Evolutionary conservation across 2,888 invertebrate genomes (phyloP).

Genomic region (Sycophila texana): DNA sequence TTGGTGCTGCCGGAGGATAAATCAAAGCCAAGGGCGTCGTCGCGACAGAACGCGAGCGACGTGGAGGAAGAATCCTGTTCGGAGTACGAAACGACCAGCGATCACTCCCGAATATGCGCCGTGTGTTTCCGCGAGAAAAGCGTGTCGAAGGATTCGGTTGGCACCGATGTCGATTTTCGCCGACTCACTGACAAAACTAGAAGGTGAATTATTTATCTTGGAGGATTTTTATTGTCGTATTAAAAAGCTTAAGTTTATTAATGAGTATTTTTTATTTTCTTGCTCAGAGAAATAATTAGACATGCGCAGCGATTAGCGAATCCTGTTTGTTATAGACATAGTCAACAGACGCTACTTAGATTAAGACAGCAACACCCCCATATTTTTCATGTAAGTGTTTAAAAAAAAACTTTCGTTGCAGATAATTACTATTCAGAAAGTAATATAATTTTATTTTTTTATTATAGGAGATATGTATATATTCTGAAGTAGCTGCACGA

Average conservation of each 20-base stretch:
- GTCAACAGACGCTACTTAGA: constrained; percentile 87
- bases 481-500: constrained; percentile 91
- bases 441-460: constrained; percentile 54
- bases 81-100: constrained; percentile 65
- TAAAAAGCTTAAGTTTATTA: background rate
- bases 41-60: constrained; percentile 57
- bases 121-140: constrained; percentile 66
- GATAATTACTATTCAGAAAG: constrained; percentile 29
- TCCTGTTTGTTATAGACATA: constrained; percentile 87
- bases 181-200: constrained; percentile 66
- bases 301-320: constrained; percentile 86
- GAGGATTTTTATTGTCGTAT: background rate
- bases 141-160: constrained; percentile 58
- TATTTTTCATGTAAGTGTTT: constrained; percentile 78
- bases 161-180: constrained; percentile 44
- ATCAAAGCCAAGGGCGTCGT: constrained; percentile 53
- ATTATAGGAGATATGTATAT: constrained; percentile 88
- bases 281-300: constrained; percentile 78
- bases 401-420: background rate
- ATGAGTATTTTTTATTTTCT: constrained; percentile 24
- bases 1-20: constrained; percentile 43
- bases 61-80: constrained; percentile 68
- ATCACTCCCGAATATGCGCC: constrained; percentile 69
- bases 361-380: constrained; percentile 85
- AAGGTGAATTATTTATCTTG: constrained; percentile 61